Base-by-base conservation (phyloP, 2,888 invertebrate species). In the Noctua janthe region DNA sequence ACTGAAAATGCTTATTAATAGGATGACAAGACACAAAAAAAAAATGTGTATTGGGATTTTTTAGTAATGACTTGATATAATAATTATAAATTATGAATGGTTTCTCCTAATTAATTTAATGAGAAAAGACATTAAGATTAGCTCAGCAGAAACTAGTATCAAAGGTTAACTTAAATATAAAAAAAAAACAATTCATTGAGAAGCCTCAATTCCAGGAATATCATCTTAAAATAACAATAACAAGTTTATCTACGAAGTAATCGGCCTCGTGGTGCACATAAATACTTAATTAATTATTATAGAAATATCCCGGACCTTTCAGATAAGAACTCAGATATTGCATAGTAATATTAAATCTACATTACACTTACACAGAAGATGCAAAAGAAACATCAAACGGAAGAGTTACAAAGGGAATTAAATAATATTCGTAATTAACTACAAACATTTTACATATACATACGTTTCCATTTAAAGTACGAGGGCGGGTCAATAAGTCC, bases 171-270 rank as follows among this genome's bases (percentile, higher is more conserved):
- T 64, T 64, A 84, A 39, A 69, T 76, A 72, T 43, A n/a, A 56
- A 49, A 59, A 7, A 59, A 7, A 79, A 39, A 54, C 66, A 71
- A 67, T 67, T 49, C 0, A 74, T 74, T 84, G 29, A 47, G 39
- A 39, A 43, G 15, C 17, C 7, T 23, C n/a, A 70, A 74, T 85
- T 84, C 83, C 39, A 59, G 54, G 86, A 82, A 84, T 75, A 54
- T 72, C 20, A 49, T 71, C 51, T 78, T 47, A 59, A 59, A 29
- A 20, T 39, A 54, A 79, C 74, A 85, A 85, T 76, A 87, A 77
- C 78, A 87, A 70, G 74, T 75, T 85, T 80, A 76, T 87, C 74
- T 72, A 43, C 10, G 13, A 39, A 71, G 59, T 76, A 49, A 20
- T 35, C 20, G 72, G 62, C 74, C 56, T 66, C 71, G 71, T 23